phyloP scores from a whole-genome alignment of 2,113 vertebrate genomes.

The Carassius gibelio region DNA sequence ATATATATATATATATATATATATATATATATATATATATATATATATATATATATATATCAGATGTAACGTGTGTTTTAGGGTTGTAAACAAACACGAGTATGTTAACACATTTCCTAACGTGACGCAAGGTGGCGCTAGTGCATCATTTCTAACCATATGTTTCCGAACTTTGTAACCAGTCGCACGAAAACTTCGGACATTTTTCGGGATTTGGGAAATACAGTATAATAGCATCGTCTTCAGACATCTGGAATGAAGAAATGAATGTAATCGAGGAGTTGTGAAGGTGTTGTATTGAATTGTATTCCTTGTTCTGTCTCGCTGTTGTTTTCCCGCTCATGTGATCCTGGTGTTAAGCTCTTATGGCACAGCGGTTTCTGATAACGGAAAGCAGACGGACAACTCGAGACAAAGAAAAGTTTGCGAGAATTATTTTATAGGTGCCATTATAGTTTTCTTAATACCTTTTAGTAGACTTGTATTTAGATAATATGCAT shows the following conservation, averaged over 20 bases:
- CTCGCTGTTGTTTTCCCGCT: neutral
- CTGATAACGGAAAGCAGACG: slow-evolving; percentile 37
- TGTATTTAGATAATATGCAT: neutral
- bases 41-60: too few relatives aligned
- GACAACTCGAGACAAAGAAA: neutral
- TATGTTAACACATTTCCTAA: neutral
- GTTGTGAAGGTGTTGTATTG: neutral
- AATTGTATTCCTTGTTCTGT: neutral
- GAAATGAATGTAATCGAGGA: slow-evolving; percentile 6
- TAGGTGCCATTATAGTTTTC: neutral
- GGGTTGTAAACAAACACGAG: neutral
- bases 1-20: too few relatives aligned
- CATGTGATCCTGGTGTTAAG: slow-evolving; percentile 16
- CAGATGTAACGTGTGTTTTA: neutral
- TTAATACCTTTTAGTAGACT: neutral
- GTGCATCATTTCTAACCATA: slow-evolving; percentile 1
- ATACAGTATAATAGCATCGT: neutral
- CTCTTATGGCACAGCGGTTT: slow-evolving; percentile 14
- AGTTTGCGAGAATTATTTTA: neutral
- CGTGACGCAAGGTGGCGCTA: slow-evolving; percentile 27
- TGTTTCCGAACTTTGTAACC: slow-evolving; percentile 41
- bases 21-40: too few relatives aligned
- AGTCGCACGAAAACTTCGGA: neutral
- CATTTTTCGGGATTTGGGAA: neutral
- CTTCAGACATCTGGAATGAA: neutral